Evolutionary conservation across 2,888 invertebrate genomes (phyloP).

Genomic region (Cryptocephalus primarius): DNA sequence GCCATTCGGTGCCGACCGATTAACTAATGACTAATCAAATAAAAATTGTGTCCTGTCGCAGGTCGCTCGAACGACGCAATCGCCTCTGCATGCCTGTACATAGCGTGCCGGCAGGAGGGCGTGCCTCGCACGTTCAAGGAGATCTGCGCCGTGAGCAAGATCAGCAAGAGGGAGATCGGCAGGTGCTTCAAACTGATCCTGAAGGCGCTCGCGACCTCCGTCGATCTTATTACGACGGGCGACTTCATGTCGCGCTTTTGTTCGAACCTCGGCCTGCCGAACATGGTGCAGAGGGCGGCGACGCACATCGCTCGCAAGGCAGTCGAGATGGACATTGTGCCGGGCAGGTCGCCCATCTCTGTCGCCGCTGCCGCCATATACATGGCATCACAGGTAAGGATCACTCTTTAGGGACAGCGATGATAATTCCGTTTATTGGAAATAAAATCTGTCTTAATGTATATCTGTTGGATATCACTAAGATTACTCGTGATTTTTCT

Average conservation of each 20-base stretch:
- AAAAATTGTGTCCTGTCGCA: slow-evolving; percentile 8
- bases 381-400: slow-evolving; percentile 86
- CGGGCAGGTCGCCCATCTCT: slow-evolving; percentile 95
- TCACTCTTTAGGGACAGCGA: no score
- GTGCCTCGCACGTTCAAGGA: slow-evolving; percentile 99
- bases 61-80: slow-evolving; percentile 91
- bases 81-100: slow-evolving; percentile 96
- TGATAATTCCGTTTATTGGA: not conserved
- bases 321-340: slow-evolving; percentile 93
- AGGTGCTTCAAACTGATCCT: slow-evolving; percentile 95
- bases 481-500: no score
- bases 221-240: slow-evolving; percentile 94
- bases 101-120: slow-evolving; percentile 96
- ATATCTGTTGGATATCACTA: no score
- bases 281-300: slow-evolving; percentile 84
- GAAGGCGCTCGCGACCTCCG: slow-evolving; percentile 91
- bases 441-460: no score
- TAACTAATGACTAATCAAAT: no score
- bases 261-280: slow-evolving; percentile 84
- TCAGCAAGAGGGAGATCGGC: slow-evolving; percentile 98
- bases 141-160: slow-evolving; percentile 97
- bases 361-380: slow-evolving; percentile 99
- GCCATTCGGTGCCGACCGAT: no score
- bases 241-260: slow-evolving; percentile 99
- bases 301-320: slow-evolving; percentile 95